A percentile compares a stretch with the other conserved stretches of the same genome.
These are phyloP conservation scores for Gryllus longicercus DNA, from an alignment of 2,888 invertebrate genomes.

Conservation along the genomic window DNA sequence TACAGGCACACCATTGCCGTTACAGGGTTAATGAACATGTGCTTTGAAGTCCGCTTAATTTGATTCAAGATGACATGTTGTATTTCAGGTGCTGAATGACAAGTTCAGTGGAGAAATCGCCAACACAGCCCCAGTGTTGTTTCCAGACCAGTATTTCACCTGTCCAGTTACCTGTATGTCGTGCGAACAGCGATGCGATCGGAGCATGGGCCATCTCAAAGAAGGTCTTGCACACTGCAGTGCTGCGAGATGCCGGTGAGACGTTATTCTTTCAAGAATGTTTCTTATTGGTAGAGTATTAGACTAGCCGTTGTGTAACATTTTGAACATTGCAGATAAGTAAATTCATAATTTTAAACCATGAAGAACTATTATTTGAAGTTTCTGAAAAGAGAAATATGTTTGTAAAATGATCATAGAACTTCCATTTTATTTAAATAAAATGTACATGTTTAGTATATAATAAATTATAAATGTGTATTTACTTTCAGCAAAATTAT, in stretches of 20 bases:
- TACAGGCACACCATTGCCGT: too few relatives aligned
- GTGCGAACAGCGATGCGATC: conserved; percentile 61
- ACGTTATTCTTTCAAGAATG: background rate
- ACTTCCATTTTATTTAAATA: too few relatives aligned
- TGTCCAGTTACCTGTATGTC: conserved; percentile 68
- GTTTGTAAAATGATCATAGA: too few relatives aligned
- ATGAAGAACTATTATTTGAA: too few relatives aligned
- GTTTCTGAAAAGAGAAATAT: too few relatives aligned
- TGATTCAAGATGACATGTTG: too few relatives aligned
- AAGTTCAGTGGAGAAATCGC: conserved; percentile 69
- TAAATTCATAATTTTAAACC: background rate
- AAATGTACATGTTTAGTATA: too few relatives aligned
- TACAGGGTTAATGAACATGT: too few relatives aligned
- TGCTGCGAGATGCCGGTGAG: conserved; percentile 47
- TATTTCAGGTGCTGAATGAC: conserved; percentile 60
- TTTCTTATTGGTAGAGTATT: background rate
- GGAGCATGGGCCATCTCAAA: conserved; percentile 64
- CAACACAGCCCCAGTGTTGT: conserved; percentile 57
- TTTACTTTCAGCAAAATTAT: too few relatives aligned
- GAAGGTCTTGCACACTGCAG: conserved; percentile 59
- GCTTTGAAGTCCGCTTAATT: too few relatives aligned
- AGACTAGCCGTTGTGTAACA: background rate
- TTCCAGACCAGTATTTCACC: conserved; percentile 76
- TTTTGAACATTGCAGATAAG: background rate
- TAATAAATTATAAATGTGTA: too few relatives aligned